Evolutionary conservation across 92 coral and sea anemone genomes (phyloP).

Genomic region (Porites evermanni): DNA sequence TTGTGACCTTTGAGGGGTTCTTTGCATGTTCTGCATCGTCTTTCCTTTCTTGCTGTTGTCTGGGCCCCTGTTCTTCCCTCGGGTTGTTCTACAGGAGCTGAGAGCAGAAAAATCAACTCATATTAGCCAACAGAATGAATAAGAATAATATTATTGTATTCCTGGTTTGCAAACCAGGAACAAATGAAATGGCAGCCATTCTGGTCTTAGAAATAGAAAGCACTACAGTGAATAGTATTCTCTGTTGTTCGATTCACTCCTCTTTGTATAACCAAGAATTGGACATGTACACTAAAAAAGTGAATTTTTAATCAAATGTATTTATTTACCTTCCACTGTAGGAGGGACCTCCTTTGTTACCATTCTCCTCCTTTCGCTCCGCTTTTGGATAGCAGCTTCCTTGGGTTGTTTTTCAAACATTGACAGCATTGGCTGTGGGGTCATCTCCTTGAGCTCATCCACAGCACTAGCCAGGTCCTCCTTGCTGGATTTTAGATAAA

Average conservation of each 20-base stretch:
- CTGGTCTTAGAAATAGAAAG: not conserved
- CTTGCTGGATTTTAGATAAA: constrained; percentile 26
- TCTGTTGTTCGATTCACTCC: no score
- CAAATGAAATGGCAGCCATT: constrained; percentile 9
- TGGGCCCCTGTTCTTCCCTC: no score
- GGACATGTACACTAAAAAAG: constrained; percentile 3
- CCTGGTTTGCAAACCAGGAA: constrained; percentile 22
- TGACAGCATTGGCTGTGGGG: constrained; percentile 58
- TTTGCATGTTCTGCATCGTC: no score
- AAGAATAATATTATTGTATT: not conserved
- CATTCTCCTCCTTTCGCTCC: constrained; percentile 44
- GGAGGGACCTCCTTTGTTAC: constrained; percentile 57
- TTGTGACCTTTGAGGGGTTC: no score
- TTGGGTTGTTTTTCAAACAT: constrained; percentile 53
- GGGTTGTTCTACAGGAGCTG: no score
- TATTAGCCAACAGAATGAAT: no score
- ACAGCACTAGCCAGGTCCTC: constrained; percentile 30
- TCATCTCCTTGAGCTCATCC: constrained; percentile 45
- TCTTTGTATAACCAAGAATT: not conserved
- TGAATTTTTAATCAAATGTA: not conserved
- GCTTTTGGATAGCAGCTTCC: constrained; percentile 39
- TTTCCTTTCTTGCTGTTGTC: no score
- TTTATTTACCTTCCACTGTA: constrained; percentile 1
- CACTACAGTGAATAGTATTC: not conserved
- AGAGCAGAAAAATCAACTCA: no score